Conservation (phyloP, 2,113 vertebrate genomes). For the Mormoops blainvillei region DNA sequence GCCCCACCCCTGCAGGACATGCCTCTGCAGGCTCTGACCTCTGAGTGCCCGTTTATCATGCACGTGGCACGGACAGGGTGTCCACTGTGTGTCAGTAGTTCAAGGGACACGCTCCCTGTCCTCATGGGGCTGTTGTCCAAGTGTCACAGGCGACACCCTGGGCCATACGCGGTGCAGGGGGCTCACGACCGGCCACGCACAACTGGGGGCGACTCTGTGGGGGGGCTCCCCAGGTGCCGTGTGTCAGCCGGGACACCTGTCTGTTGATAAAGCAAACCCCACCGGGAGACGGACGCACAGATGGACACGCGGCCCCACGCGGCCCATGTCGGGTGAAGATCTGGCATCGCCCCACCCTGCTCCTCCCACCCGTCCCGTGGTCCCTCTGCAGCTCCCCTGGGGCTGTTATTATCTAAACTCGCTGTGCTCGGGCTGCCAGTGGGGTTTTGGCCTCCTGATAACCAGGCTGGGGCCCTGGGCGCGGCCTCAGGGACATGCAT, state of each 20-base stretch:
- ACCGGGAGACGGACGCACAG: too few species aligned
- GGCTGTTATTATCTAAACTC: neutral
- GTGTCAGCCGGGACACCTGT: neutral
- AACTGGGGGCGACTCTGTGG: accelerated
- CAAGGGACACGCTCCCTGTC: accelerated
- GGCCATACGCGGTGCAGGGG: too few species aligned
- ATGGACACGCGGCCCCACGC: too few species aligned
- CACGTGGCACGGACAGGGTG: accelerated
- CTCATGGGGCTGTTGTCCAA: accelerated
- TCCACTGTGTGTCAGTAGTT: accelerated
- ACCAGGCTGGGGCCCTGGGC: neutral
- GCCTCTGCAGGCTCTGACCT: too few species aligned
- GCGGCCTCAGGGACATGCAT: accelerated
- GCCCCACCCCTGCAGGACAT: neutral
- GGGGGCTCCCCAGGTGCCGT: too few species aligned
- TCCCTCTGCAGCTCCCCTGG: neutral
- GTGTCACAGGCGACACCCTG: accelerated
- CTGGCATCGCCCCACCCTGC: too few species aligned
- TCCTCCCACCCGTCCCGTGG: too few species aligned
- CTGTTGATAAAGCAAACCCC: accelerated
- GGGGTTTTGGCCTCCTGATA: neutral
- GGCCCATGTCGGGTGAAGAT: too few species aligned
- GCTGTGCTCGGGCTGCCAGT: neutral
- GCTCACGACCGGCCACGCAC: accelerated
- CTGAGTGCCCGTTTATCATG: accelerated